Evolutionary conservation across 2,113 vertebrate genomes (phyloP).

Genomic region (Spea bombifrons): DNA sequence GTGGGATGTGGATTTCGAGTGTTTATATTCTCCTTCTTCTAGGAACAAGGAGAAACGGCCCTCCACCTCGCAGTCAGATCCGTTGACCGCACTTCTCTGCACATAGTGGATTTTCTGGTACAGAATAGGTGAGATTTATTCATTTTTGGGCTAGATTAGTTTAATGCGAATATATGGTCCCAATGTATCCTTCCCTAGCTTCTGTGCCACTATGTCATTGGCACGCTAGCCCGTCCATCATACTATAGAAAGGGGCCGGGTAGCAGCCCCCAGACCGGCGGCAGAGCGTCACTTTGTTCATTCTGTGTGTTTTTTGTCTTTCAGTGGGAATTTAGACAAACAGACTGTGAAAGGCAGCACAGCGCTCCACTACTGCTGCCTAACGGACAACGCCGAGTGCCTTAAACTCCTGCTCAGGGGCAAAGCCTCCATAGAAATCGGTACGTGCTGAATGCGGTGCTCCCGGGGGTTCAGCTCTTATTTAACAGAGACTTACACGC

Average conservation of each 20-base stretch:
- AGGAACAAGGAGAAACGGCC: constrained; percentile 92
- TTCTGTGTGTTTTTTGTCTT: constrained; percentile 21
- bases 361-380: constrained; percentile 92
- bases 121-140: constrained; percentile 81
- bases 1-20: too few species aligned
- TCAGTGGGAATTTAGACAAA: constrained; percentile 84
- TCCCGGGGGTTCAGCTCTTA: not conserved
- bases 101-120: constrained; percentile 93
- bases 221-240: too few species aligned
- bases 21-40: constrained; percentile 30
- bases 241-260: too few species aligned
- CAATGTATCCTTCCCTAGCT: too few species aligned
- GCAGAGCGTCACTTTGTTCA: too few species aligned
- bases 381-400: constrained; percentile 91
- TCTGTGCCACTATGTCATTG: too few species aligned
- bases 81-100: constrained; percentile 91
- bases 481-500: too few species aligned
- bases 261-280: too few species aligned
- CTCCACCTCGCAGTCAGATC: constrained; percentile 91
- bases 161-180: too few species aligned
- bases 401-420: constrained; percentile 92
- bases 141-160: too few species aligned
- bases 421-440: constrained; percentile 82
- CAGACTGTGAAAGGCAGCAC: constrained; percentile 88
- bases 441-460: constrained; percentile 57